phyloP scores from a whole-genome alignment of 2,888 invertebrate species.

The Eurytoma adleriae region DNA sequence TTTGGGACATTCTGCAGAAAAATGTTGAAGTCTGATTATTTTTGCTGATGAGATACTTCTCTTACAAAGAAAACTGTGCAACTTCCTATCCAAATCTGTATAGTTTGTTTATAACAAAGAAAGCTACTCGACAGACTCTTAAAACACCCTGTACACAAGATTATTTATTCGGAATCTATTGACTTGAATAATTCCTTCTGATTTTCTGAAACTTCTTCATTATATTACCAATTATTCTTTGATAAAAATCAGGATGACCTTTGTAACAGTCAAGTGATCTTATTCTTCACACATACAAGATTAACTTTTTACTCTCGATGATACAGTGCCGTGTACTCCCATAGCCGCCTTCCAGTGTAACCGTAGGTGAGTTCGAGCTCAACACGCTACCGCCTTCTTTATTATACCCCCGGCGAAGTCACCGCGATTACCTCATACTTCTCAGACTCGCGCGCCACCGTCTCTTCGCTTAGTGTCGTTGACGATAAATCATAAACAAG shows the following conservation, averaged over 20 bases:
- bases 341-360: neutral
- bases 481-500: constrained; percentile 47
- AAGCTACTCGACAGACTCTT: too few relatives aligned
- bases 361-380: constrained; percentile 1
- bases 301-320: neutral
- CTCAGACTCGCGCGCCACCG: neutral
- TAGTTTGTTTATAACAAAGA: too few relatives aligned
- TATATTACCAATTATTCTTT: too few relatives aligned
- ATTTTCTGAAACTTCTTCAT: too few relatives aligned
- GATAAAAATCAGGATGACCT: neutral
- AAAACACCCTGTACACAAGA: too few relatives aligned
- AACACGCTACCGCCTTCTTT: constrained; percentile 4
- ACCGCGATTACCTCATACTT: constrained; percentile 14
- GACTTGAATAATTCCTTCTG: too few relatives aligned
- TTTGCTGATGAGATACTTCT: too few relatives aligned
- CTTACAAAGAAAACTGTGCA: too few relatives aligned
- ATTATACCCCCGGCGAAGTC: constrained; percentile 25
- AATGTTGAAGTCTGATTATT: too few relatives aligned
- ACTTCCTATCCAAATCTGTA: too few relatives aligned
- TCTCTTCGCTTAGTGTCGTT: constrained; percentile 23
- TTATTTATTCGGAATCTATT: too few relatives aligned
- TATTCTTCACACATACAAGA: neutral
- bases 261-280: neutral
- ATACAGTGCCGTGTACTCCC: neutral
- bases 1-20: too few relatives aligned